Percentiles rank a stretch among this genome's conserved stretches.
phyloP scores from a whole-genome alignment of 2,113 vertebrate species.

The Stegastes partitus region DNA sequence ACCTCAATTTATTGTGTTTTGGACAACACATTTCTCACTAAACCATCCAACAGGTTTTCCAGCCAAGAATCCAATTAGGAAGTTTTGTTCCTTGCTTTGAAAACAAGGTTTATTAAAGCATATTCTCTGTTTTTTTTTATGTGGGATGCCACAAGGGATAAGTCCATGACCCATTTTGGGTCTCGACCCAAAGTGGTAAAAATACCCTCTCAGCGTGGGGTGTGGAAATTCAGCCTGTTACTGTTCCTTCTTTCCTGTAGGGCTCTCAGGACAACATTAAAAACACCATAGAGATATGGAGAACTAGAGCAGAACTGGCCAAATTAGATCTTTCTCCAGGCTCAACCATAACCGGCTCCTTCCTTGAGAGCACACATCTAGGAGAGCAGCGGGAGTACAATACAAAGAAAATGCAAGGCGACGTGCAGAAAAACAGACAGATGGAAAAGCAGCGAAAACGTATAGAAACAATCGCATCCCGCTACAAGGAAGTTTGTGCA shows the following conservation, averaged over 20 bases:
- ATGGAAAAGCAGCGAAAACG: not conserved
- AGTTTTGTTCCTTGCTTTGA: constrained; percentile 36
- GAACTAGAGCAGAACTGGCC: constrained; percentile 76
- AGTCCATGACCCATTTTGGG: constrained; percentile 59
- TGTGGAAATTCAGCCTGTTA: constrained; percentile 33
- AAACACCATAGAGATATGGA: constrained; percentile 60
- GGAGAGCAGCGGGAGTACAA: constrained; percentile 16
- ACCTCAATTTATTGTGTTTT: not conserved
- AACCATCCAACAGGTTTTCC: constrained; percentile 18
- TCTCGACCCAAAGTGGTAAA: constrained; percentile 49
- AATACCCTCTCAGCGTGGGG: constrained; percentile 22
- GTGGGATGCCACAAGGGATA: constrained; percentile 46
- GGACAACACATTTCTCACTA: no score
- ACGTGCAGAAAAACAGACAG: constrained; percentile 9
- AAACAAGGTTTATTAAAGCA: constrained; percentile 60
- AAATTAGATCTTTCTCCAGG: constrained; percentile 68
- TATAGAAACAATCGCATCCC: not conserved
- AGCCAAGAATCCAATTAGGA: constrained; percentile 53
- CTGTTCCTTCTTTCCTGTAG: constrained; percentile 29
- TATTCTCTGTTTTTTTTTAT: constrained; percentile 45
- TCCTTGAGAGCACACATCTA: constrained; percentile 46
- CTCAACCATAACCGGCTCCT: constrained; percentile 38
- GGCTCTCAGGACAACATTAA: constrained; percentile 59
- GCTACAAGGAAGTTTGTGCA: not conserved
- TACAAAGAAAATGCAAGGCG: constrained; percentile 34